Evolutionary conservation across 2,113 vertebrate species (phyloP), one percentile per base, ranked within the genome.

Genomic region (Mandrillus leucophaeus): DNA sequence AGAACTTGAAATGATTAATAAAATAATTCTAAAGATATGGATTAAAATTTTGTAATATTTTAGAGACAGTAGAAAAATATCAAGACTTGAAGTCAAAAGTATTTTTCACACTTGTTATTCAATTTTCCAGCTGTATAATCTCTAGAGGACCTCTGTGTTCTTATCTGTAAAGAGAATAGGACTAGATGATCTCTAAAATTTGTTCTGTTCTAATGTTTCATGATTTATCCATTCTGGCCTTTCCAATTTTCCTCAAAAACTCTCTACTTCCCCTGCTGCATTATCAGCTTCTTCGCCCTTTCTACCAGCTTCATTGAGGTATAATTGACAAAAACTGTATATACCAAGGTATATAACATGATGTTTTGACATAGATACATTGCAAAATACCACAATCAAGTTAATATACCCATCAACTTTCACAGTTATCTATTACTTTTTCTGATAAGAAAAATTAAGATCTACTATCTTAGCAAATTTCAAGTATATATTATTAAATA

Each of bases 21-120:
- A 76, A 11, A 79, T 79, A 86, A 91, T 86, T 82, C 93, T 95
- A 90, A 78, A 61, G 48, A 27, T 93, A 79, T n/a, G 11, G 8
- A 93, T 93, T 73, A 90, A 66, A 90, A 76, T 93, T 93, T 75
- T 64, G 72, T 64, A 92, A 86, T 57, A 82, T 48, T 95, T 52
- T 88, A 97, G 38, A 59, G 52, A 81, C 3, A 81, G 12, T 0
- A 66, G n/a, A 75, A 81, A 88, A 89, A 84, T 2, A 78, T 88
- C 43, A 76, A 18, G 32, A 92, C 6, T 57, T 90, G 27, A 73
- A 66, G 27, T 70, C 8, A 95, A 97, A 93, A 86, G 30, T 22
- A 38, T 79, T 86, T 66, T 55, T 83, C 78, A 86, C 35, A 50
- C 45, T 59, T 43, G n/a, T n/a, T 85, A 80, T 52, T 18, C 8